A percentile compares a stretch with the other conserved stretches of the same genome.
Conservation (phyloP, 2,797 vertebrate species). For the Rhabdophis nuchalis region DNA sequence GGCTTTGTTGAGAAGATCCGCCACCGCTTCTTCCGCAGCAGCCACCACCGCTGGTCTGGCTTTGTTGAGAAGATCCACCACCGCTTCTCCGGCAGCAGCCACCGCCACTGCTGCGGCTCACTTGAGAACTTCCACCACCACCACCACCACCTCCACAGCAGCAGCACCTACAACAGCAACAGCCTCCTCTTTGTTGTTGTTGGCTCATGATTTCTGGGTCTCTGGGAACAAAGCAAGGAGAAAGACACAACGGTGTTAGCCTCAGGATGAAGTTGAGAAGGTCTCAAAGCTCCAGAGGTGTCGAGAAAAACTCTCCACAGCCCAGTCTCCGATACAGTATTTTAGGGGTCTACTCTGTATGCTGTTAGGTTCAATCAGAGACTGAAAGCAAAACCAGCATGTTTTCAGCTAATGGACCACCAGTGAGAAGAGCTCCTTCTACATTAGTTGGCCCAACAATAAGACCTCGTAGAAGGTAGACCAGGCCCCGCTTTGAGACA, state of each 20-base stretch:
- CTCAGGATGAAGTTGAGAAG: neutral
- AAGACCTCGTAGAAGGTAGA: neutral
- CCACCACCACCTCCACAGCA: neutral
- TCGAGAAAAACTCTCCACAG: neutral
- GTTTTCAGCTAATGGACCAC: neutral
- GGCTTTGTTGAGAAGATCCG: neutral
- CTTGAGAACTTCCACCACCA: neutral
- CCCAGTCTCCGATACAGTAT: neutral
- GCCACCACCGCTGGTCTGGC: neutral
- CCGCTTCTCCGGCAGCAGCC: neutral
- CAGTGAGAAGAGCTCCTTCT: neutral
- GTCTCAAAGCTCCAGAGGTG: neutral
- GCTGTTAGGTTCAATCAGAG: too few relatives aligned
- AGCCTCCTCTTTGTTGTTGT: neutral
- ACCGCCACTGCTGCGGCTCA: neutral
- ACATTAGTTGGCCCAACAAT: neutral
- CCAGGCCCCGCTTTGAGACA: neutral
- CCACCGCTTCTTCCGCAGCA: neutral
- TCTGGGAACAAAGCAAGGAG: neutral
- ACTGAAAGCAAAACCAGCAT: neutral
- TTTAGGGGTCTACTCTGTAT: neutral
- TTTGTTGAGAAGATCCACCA: neutral
- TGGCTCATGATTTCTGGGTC: constrained; percentile 5
- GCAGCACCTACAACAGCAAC: neutral
- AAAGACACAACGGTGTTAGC: neutral